These are phyloP conservation scores for Cyprinodon variegatus DNA, from an alignment of 2,113 vertebrate species.

Conservation along the genomic window DNA sequence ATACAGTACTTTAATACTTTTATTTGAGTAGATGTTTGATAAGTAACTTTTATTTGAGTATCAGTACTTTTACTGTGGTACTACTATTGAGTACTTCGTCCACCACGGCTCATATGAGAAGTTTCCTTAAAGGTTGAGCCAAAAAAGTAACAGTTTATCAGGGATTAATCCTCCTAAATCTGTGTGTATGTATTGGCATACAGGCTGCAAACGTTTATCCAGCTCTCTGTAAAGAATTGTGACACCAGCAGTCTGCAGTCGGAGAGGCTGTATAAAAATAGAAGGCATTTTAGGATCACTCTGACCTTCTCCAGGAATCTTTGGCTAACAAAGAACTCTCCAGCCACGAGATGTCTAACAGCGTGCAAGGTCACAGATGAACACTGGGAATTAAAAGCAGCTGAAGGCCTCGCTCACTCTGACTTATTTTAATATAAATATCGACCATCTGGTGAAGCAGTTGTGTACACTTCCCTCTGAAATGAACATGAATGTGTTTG, in stretches of 20 bases:
- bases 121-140: not conserved
- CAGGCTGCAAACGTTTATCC: not conserved
- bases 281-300: not conserved
- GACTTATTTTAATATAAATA: too few species aligned
- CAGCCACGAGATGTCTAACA: slow-evolving; percentile 17
- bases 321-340: not conserved
- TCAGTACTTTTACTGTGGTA: too few species aligned
- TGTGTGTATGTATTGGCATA: not conserved
- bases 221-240: not conserved
- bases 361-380: slow-evolving; percentile 17
- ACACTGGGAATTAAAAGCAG: not conserved
- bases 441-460: not conserved
- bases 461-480: not conserved
- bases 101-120: too few species aligned
- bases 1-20: too few species aligned
- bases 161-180: not conserved
- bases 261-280: not conserved
- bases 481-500: not conserved
- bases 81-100: too few species aligned
- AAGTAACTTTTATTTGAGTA: too few species aligned
- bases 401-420: too few species aligned
- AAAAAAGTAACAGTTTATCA: not conserved
- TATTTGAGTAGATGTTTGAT: too few species aligned
- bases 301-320: not conserved
- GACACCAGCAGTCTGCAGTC: not conserved